phyloP scores from a whole-genome alignment of 2,888 invertebrate species.

The Schizaphis graminum region DNA sequence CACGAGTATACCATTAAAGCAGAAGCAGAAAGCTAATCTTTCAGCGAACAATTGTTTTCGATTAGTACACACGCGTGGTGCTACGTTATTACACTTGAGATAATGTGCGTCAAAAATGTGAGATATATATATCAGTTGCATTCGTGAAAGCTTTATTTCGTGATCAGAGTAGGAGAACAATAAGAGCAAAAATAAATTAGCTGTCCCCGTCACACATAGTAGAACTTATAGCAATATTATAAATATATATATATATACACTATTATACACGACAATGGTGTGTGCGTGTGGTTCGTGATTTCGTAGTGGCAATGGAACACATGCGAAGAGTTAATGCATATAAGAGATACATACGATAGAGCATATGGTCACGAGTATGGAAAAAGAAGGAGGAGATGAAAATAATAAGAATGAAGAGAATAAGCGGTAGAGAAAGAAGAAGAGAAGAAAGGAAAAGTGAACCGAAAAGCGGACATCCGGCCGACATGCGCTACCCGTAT shows the following conservation, averaged over 20 bases:
- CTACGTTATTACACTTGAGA: constrained; percentile 9
- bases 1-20: neutral
- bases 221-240: neutral
- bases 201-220: constrained; percentile 33
- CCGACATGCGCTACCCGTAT: constrained; percentile 45
- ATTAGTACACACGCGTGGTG: neutral
- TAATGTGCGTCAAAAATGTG: constrained; percentile 18
- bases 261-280: constrained; percentile 27
- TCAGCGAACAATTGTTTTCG: constrained; percentile 4
- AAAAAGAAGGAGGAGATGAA: neutral
- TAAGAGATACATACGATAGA: neutral
- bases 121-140: constrained; percentile 12
- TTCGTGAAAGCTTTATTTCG: constrained; percentile 19
- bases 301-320: neutral
- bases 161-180: constrained; percentile 32
- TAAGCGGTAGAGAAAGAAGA: neutral
- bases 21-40: constrained; percentile 7
- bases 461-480: constrained; percentile 45
- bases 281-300: neutral
- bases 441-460: constrained; percentile 4
- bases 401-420: neutral
- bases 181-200: constrained; percentile 31
- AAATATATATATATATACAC: neutral
- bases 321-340: neutral
- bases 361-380: neutral